Evolutionary conservation across 2,888 invertebrate species (phyloP).

Genomic region (Meandrusa payeni): DNA sequence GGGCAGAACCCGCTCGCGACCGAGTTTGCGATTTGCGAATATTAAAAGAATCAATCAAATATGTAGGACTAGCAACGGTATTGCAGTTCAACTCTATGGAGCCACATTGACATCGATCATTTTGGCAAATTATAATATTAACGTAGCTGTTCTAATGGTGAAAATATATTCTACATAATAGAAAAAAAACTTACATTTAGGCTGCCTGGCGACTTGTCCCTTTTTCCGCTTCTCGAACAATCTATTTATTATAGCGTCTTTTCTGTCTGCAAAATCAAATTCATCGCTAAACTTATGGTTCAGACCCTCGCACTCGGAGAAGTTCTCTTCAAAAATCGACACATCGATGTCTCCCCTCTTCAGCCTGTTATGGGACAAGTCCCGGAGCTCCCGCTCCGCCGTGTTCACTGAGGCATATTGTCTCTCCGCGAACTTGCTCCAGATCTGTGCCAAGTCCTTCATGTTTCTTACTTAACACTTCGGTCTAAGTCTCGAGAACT

Average conservation of each 20-base stretch:
- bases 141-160: too few species aligned
- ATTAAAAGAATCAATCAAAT: too few species aligned
- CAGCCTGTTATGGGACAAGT: slow-evolving; percentile 52
- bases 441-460: slow-evolving; percentile 84
- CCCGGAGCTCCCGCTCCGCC: slow-evolving; percentile 53
- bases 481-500: slow-evolving; percentile 11
- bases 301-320: slow-evolving; percentile 61
- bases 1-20: too few species aligned
- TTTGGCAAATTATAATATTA: too few species aligned
- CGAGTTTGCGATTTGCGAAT: too few species aligned
- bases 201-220: slow-evolving; percentile 56
- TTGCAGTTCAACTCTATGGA: too few species aligned
- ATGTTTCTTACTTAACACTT: slow-evolving; percentile 51
- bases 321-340: slow-evolving; percentile 51
- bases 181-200: slow-evolving; percentile 62
- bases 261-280: slow-evolving; percentile 54
- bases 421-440: slow-evolving; percentile 73
- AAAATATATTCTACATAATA: background rate
- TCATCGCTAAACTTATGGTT: slow-evolving; percentile 59
- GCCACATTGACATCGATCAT: too few species aligned
- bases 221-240: slow-evolving; percentile 57
- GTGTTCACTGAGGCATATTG: slow-evolving; percentile 79
- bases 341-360: slow-evolving; percentile 53
- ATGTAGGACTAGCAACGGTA: too few species aligned
- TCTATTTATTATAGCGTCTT: slow-evolving; percentile 64